Conservation (phyloP, 2,113 vertebrate species). For the Naja naja region DNA sequence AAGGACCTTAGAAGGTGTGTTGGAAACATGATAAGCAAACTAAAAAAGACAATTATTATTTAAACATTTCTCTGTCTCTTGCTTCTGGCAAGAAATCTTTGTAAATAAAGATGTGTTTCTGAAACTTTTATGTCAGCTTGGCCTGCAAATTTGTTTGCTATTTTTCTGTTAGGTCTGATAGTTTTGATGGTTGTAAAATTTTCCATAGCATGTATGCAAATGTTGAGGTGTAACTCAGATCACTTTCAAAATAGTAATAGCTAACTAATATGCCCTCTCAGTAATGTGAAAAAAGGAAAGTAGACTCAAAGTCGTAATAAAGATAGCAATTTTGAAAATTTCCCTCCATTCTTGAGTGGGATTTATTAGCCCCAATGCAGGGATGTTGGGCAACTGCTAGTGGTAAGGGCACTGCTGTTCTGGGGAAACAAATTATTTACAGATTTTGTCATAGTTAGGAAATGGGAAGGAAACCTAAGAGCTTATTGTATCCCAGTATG, state of each 20-base stretch:
- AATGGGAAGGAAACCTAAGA: background rate
- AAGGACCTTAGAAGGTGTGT: conserved; percentile 5
- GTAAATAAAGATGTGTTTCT: conserved; percentile 12
- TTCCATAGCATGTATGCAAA: background rate
- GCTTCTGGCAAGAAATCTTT: background rate
- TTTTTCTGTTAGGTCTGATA: conserved; percentile 44
- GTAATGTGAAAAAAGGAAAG: background rate
- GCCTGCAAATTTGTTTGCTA: conserved; percentile 16
- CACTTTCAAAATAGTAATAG: background rate
- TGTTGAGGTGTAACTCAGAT: background rate
- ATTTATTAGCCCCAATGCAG: background rate
- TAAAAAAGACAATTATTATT: conserved; percentile 15
- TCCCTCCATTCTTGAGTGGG: background rate
- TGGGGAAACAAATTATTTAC: background rate
- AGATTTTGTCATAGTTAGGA: background rate
- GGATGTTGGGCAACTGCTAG: background rate
- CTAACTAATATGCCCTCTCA: background rate
- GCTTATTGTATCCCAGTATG: background rate
- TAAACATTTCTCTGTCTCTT: background rate
- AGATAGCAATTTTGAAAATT: background rate
- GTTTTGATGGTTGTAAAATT: conserved; percentile 28
- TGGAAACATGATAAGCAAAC: conserved; percentile 18
- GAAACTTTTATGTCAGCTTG: background rate
- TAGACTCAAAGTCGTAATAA: background rate
- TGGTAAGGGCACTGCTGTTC: background rate